A percentile compares a stretch with the other conserved stretches of the same genome.
Conservation (phyloP, 1,140 invertebrate genomes). For the Helicoverpa zea region DNA sequence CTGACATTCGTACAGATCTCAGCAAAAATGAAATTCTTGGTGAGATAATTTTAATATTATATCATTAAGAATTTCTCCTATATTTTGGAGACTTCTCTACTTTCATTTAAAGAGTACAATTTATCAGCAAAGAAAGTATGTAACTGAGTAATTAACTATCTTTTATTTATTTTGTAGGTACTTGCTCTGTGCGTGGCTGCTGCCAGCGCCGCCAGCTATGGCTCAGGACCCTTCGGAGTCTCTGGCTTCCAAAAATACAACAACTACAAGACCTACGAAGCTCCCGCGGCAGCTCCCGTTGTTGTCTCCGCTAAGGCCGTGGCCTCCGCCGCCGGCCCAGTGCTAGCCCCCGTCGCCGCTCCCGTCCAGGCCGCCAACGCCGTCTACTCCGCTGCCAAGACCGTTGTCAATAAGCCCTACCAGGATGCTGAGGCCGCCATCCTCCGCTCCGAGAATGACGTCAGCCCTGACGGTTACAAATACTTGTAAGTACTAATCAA, state of each 20-base stretch:
- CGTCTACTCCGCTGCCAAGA: background rate
- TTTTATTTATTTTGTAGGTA: slow-evolving; percentile 50
- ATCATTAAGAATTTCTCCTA: background rate
- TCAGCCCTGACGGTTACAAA: slow-evolving; percentile 57
- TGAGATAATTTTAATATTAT: slow-evolving; percentile 45
- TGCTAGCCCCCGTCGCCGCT: background rate
- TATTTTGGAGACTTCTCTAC: background rate
- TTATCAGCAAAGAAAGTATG: background rate
- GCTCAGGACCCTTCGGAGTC: background rate
- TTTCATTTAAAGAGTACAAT: background rate
- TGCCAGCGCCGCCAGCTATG: slow-evolving; percentile 46
- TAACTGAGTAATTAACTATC: background rate
- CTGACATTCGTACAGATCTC: slow-evolving; percentile 55
- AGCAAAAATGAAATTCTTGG: slow-evolving; percentile 64
- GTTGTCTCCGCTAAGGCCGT: background rate
- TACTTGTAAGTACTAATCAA: slow-evolving; percentile 53
- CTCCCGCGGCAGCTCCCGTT: background rate
- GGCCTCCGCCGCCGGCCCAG: background rate
- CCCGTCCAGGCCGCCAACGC: background rate
- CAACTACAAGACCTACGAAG: background rate
- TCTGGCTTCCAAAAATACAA: background rate
- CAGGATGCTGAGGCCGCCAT: slow-evolving; percentile 54
- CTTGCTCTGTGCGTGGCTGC: slow-evolving; percentile 57
- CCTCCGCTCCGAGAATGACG: slow-evolving; percentile 56
- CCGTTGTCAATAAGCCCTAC: slow-evolving; percentile 36